phyloP scores from a whole-genome alignment of 2,797 vertebrate species.

The Bucorvus abyssinicus region DNA sequence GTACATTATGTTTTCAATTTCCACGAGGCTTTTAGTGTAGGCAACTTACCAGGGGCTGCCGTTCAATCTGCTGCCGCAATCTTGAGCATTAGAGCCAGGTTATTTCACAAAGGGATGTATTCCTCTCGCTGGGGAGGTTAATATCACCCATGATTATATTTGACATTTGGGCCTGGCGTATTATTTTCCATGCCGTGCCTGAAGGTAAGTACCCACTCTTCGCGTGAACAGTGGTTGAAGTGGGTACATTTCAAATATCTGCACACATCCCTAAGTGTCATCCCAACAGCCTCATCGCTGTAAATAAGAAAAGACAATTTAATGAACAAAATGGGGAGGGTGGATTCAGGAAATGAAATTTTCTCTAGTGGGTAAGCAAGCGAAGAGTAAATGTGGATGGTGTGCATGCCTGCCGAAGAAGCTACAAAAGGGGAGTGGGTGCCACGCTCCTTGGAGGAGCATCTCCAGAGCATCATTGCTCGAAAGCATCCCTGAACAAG shows the following conservation, averaged over 20 bases:
- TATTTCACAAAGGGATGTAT: conserved; percentile 55
- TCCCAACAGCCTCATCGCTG: not conserved
- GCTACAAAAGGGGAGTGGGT: accelerated
- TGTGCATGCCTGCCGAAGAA: not conserved
- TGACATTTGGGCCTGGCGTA: conserved; percentile 56
- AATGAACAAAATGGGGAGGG: not conserved
- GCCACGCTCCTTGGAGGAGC: not conserved
- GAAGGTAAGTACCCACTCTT: conserved; percentile 43
- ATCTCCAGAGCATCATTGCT: not conserved
- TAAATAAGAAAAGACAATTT: conserved; percentile 43
- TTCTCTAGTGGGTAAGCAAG: not conserved
- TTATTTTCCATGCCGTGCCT: conserved; percentile 26
- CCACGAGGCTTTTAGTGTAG: conserved; percentile 57
- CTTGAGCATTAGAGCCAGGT: conserved; percentile 52
- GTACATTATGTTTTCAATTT: conserved; percentile 65
- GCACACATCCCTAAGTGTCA: conserved; percentile 36
- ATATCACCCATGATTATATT: conserved; percentile 54
- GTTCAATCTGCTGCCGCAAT: conserved; percentile 56
- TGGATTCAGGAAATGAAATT: conserved; percentile 18
- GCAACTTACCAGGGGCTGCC: conserved; percentile 35
- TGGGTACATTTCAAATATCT: conserved; percentile 45
- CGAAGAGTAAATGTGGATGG: not conserved
- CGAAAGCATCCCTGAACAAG: not conserved
- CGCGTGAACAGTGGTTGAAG: not conserved
- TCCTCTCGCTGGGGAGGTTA: conserved; percentile 40